A percentile compares a stretch with the other conserved stretches of the same genome.
These are phyloP conservation scores for Harpalus rubripes DNA, from an alignment of 2,888 invertebrate species.

Conservation along the genomic window DNA sequence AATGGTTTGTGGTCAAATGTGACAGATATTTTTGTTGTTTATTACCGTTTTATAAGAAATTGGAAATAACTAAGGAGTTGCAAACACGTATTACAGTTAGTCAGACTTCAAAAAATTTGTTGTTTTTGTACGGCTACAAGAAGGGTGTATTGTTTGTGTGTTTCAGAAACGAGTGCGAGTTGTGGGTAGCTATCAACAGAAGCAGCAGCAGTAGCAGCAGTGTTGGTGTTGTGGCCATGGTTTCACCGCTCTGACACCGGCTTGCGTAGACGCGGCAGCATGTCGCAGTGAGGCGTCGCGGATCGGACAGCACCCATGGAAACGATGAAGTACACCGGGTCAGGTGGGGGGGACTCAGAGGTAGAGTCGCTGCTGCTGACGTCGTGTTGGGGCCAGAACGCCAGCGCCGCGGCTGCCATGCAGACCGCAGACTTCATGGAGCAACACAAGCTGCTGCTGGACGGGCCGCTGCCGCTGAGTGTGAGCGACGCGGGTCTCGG, in stretches of 20 bases:
- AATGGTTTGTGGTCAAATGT: conserved; percentile 60
- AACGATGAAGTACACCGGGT: conserved; percentile 77
- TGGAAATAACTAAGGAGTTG: conserved; percentile 45
- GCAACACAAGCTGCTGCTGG: conserved; percentile 80
- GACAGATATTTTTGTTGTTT: conserved; percentile 52
- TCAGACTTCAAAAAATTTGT: neutral
- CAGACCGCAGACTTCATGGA: conserved; percentile 79
- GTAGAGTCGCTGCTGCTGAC: conserved; percentile 87
- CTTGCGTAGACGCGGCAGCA: conserved; percentile 41
- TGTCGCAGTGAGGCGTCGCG: conserved; percentile 37
- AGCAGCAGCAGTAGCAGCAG: neutral
- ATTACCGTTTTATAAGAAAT: conserved; percentile 39
- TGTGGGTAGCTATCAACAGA: no score
- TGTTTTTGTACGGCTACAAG: conserved; percentile 13
- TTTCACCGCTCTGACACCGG: conserved; percentile 55
- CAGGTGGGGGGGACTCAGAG: conserved; percentile 77
- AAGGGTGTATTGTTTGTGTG: conserved; percentile 32
- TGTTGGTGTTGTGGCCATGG: conserved; percentile 24
- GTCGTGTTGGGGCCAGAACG: conserved; percentile 84
- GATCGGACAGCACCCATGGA: conserved; percentile 71
- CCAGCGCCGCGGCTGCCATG: conserved; percentile 77
- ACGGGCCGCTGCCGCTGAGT: conserved; percentile 79
- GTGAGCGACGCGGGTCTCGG: conserved; percentile 69
- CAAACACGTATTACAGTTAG: conserved; percentile 42
- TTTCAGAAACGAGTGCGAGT: neutral